These are phyloP conservation scores for Micrasema minimum DNA, from an alignment of 1,140 invertebrate genomes.

Conservation along the genomic window DNA sequence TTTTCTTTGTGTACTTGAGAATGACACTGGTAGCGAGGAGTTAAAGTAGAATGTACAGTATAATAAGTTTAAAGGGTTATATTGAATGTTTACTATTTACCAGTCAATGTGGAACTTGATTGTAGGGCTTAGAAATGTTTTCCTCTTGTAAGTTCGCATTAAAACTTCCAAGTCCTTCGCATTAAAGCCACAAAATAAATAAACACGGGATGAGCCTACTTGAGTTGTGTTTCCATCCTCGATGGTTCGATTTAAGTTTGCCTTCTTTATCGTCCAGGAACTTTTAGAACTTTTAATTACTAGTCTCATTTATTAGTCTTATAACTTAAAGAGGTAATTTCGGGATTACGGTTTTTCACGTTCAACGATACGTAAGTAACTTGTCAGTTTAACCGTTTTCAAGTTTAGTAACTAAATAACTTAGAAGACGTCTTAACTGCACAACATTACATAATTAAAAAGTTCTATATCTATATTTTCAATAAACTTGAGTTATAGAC, in stretches of 20 bases:
- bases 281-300: constrained; percentile 18
- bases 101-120: neutral
- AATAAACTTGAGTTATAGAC: too few relatives aligned
- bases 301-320: constrained; percentile 13
- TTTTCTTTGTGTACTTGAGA: neutral
- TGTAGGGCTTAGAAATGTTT: neutral
- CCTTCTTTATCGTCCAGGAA: constrained; percentile 9
- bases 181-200: constrained; percentile 30
- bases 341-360: neutral
- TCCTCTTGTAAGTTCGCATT: neutral
- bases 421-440: too few relatives aligned
- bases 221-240: constrained; percentile 8
- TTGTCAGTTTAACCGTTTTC: too few relatives aligned
- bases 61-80: too few relatives aligned
- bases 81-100: neutral
- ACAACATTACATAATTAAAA: too few relatives aligned
- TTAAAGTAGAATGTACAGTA: too few relatives aligned
- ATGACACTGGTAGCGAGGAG: too few relatives aligned
- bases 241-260: constrained; percentile 18
- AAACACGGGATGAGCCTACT: constrained; percentile 20
- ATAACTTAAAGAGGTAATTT: neutral
- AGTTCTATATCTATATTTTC: too few relatives aligned
- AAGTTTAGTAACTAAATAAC: constrained; percentile 30
- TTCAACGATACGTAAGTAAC: neutral
- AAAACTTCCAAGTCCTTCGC: constrained; percentile 10